Base-by-base conservation (phyloP, 2,113 vertebrate genomes). In the Syrmaticus mikado region DNA sequence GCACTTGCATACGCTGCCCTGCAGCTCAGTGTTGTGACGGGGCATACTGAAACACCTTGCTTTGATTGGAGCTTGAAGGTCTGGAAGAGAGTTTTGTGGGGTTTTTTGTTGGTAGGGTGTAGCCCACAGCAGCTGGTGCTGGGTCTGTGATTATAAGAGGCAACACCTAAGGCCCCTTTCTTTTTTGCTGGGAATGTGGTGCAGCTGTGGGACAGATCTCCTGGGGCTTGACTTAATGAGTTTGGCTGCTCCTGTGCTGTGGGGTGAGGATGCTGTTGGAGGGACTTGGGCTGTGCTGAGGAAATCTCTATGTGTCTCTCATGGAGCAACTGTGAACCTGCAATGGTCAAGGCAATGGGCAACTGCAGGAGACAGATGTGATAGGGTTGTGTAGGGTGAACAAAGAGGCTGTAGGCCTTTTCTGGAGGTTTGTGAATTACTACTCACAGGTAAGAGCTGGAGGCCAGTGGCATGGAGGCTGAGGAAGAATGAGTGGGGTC, bases 141-240 rank as follows among this genome's bases (percentile, higher is more conserved):
- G 12, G 22, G 4, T 30, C 46, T 67, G 25, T 34, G 45, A 6
- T 40, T 45, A 38, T 36, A 89, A 92, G 34, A 8, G 52, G 27
- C 61, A 57, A 38, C 7, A 7, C 5, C 15, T 11, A 16, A 5
- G 8, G 1, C 1, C 1, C 0, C 0, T 0, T 34, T 10, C 0
- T 2, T 0, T 13, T 40, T 34, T 5, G 11, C 4, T 10, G 7
- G 16, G 2, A 3, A 1, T 0, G 0, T 36, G 55, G 8, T 45
- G 62, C 8, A 74, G 16, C 7, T 58, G 3, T 7, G 13, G 1
- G 32, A 6, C 4, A 7, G 40, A 19, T 2, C 13, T 43, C 13
- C 7, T 2, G 4, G 13, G 3, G 4, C 25, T 92, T 38, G 17
- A 27, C 24, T 11, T 8, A 16, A 17, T 8, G 14, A 8, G 1